Base-by-base conservation (phyloP, 2,888 invertebrate species). In the Lepidochitona cinerea region DNA sequence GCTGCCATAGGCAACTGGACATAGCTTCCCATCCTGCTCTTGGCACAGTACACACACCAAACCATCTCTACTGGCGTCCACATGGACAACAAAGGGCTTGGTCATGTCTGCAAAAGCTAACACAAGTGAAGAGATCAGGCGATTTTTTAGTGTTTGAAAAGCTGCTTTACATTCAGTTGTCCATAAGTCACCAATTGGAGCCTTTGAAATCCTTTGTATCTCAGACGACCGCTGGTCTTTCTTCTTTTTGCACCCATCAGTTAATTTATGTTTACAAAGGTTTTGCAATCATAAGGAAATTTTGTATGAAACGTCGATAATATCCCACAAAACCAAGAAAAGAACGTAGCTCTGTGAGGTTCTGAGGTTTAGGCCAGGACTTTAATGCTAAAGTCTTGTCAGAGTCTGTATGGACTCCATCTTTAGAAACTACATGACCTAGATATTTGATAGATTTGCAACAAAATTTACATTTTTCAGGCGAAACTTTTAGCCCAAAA, bases 1-100 rank as follows among this genome's bases (percentile, higher is more conserved):
- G 52, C 71, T 67, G 6, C 74, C 76, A 71, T 75, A 70, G 6
- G 73, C 71, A 14, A 76, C 54, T 3, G 75, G 74, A 12, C 71
- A 67, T 7, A 65, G 32, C 41, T 23, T 36, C 5, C 37, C 59
- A 53, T 71, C 74, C 18, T 72, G 66, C 12, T 67, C 35, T 36
- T 79, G 75, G 65, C 75, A 79, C 33, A 79, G 37, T 3, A 77
- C 73, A 37, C 72, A 73, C 26, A 73, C 79, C 3, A 77, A 59
- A 14, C 75, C 75, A 33, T 52, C 26, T 32, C 49, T 14, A 59
- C 68, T 68, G 0, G 72, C 72, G 59, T 80, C 77, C 5, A 66
- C 72, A 64, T 77, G 67, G 0, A 80, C 29, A 18, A 68, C 72
- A 54, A 77, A 80, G 23, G 78, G 72, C 12, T 54, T 59, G 14